phyloP scores from a whole-genome alignment of 2,888 invertebrate species.

The Acholoe squamosa region DNA sequence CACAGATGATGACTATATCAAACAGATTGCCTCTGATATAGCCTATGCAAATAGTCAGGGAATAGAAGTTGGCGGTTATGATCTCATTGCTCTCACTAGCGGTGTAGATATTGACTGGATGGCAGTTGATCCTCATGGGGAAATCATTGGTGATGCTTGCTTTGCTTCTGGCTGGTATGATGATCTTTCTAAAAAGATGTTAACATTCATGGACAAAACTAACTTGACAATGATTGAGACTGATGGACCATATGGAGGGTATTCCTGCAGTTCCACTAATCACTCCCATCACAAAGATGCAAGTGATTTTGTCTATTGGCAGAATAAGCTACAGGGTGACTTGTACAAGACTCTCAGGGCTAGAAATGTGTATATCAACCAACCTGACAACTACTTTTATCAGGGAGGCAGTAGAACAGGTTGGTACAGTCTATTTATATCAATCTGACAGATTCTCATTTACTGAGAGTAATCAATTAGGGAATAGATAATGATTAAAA shows the following conservation, averaged over 20 bases:
- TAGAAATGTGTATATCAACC: constrained; percentile 69
- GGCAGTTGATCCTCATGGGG: constrained; percentile 63
- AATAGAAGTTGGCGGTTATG: constrained; percentile 72
- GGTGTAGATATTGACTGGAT: constrained; percentile 64
- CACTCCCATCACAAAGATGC: constrained; percentile 69
- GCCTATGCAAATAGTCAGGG: constrained; percentile 69
- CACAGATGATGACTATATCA: constrained; percentile 66
- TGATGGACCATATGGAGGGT: constrained; percentile 70
- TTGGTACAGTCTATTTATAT: too few species aligned
- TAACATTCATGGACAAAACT: constrained; percentile 67
- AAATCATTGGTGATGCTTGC: constrained; percentile 67
- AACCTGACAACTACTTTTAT: constrained; percentile 72
- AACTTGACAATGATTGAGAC: constrained; percentile 70
- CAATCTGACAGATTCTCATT: too few species aligned
- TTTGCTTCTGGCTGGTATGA: constrained; percentile 72
- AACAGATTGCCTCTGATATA: constrained; percentile 64
- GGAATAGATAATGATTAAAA: too few species aligned
- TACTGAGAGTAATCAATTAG: too few species aligned
- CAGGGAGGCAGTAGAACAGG: constrained; percentile 71
- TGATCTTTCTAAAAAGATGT: constrained; percentile 64
- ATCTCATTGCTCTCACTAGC: constrained; percentile 68
- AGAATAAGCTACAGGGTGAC: constrained; percentile 65
- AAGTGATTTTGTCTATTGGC: constrained; percentile 69
- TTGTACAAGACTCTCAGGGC: constrained; percentile 54
- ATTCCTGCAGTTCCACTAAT: constrained; percentile 67